These are phyloP conservation scores for Alouatta caraya DNA, from an alignment of 2,797 vertebrate species.

Conservation along the genomic window DNA sequence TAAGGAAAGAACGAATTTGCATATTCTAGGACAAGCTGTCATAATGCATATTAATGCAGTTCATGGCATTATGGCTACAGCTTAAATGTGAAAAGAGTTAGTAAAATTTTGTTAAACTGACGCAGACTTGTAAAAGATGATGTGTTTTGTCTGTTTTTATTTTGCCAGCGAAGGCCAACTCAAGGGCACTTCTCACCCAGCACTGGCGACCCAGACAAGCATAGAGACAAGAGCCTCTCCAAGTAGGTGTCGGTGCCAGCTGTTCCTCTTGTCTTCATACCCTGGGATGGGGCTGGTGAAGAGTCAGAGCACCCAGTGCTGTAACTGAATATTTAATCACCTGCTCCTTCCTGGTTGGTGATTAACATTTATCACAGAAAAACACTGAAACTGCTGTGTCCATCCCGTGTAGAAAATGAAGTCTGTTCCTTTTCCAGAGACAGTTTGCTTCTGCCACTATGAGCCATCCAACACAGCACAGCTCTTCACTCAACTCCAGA, in stretches of 20 bases:
- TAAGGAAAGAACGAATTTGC: background rate
- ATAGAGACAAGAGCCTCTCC: background rate
- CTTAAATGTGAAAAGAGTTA: background rate
- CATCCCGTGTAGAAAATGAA: background rate
- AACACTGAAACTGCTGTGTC: background rate
- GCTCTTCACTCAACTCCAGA: background rate
- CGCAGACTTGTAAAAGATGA: background rate
- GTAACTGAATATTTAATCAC: background rate
- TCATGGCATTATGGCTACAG: background rate
- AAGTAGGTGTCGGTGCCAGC: no score
- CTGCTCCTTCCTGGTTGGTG: background rate
- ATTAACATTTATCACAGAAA: background rate
- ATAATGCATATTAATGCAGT: background rate
- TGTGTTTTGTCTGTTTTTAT: background rate
- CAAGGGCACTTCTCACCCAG: background rate
- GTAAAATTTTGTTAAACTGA: background rate
- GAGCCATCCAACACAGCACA: no score
- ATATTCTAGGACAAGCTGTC: background rate
- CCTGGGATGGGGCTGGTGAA: no score
- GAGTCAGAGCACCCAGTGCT: background rate
- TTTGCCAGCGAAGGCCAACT: background rate
- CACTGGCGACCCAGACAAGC: background rate
- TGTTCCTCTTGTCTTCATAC: background rate
- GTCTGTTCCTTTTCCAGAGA: background rate
- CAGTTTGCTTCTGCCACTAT: background rate